These are phyloP conservation scores for Sericinus montela DNA, from an alignment of 2,888 invertebrate genomes.

Conservation along the genomic window DNA sequence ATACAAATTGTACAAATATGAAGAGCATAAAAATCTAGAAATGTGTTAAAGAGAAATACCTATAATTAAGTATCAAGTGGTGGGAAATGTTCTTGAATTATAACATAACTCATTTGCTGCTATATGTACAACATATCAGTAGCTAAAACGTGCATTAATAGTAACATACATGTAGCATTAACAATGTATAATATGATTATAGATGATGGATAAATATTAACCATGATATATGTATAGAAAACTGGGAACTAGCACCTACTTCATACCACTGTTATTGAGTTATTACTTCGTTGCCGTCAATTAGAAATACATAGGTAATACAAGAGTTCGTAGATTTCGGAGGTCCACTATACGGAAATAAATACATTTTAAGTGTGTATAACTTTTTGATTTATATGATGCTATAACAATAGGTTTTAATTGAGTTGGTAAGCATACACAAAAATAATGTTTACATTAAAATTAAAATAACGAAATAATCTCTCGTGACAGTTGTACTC, in stretches of 20 bases:
- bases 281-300: constrained; percentile 1
- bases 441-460: too few relatives aligned
- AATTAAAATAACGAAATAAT: too few relatives aligned
- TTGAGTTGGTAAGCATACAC: too few relatives aligned
- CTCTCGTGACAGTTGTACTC: too few relatives aligned
- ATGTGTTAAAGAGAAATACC: constrained; percentile 3
- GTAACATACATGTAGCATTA: constrained; percentile 2
- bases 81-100: constrained; percentile 15
- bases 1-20: constrained; percentile 13
- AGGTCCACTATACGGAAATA: too few relatives aligned
- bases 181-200: background rate
- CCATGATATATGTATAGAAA: constrained; percentile 6
- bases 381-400: too few relatives aligned
- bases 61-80: constrained; percentile 14
- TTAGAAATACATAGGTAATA: too few relatives aligned
- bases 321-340: too few relatives aligned
- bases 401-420: too few relatives aligned
- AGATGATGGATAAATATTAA: background rate
- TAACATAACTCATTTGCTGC: constrained; percentile 5
- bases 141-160: constrained; percentile 1
- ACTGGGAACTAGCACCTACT: constrained; percentile 13
- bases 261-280: background rate
- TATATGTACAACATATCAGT: constrained; percentile 12
- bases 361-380: too few relatives aligned
- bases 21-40: constrained; percentile 6